Conservation (phyloP, 2,797 vertebrate genomes). For the Sparus aurata region DNA sequence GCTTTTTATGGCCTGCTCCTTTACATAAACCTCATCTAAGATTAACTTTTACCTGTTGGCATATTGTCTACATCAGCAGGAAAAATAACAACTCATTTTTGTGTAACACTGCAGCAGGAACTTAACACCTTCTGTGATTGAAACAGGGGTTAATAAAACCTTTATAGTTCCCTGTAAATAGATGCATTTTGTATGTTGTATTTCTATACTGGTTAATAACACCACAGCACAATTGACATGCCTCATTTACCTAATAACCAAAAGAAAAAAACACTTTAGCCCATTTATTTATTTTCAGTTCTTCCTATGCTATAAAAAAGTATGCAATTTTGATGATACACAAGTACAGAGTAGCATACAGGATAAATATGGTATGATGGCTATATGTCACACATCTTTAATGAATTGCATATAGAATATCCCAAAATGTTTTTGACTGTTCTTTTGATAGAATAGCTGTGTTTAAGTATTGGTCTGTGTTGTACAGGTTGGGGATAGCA, state of each 20-base stretch:
- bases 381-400: background rate
- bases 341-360: background rate
- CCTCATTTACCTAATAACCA: background rate
- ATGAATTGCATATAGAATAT: background rate
- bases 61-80: constrained; percentile 77
- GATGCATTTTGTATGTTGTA: background rate
- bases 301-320: too few relatives aligned
- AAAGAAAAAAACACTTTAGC: background rate
- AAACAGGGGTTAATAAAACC: background rate
- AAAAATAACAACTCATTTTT: constrained; percentile 51
- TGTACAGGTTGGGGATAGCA: too few relatives aligned
- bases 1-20: constrained; percentile 75
- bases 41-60: constrained; percentile 81
- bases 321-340: too few relatives aligned
- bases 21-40: constrained; percentile 81
- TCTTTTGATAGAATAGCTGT: too few relatives aligned
- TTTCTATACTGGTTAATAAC: background rate
- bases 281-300: background rate
- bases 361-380: background rate
- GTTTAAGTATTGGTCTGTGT: too few relatives aligned
- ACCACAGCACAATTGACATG: background rate
- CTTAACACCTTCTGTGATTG: background rate
- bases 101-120: constrained; percentile 18
- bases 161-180: background rate
- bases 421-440: background rate